Conservation (phyloP, 2,797 vertebrate species). For the Sebastes minor region DNA sequence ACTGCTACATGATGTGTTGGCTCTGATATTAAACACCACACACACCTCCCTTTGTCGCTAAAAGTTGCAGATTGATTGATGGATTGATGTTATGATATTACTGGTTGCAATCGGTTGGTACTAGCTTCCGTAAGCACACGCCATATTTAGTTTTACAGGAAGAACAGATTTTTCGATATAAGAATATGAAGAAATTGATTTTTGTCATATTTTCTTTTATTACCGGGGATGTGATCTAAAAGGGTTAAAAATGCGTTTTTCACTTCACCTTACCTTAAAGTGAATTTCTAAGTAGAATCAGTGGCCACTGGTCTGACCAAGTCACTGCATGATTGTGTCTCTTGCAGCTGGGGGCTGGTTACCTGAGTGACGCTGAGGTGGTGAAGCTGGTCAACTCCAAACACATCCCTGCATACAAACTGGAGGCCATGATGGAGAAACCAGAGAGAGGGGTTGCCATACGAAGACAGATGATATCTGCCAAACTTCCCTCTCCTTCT, state of each 20-base stretch:
- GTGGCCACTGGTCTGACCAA: neutral
- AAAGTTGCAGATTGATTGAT: too few species aligned
- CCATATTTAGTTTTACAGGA: neutral
- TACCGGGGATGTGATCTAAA: neutral
- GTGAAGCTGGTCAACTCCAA: slow-evolving; percentile 91
- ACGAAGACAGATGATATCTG: slow-evolving; percentile 89
- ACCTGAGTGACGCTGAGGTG: slow-evolving; percentile 91
- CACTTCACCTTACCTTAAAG: neutral
- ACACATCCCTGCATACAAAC: slow-evolving; percentile 92
- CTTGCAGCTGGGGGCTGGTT: slow-evolving; percentile 88
- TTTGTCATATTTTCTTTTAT: too few species aligned
- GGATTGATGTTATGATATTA: neutral
- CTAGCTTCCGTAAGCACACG: neutral
- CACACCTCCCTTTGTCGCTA: too few species aligned
- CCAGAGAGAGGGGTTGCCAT: slow-evolving; percentile 94
- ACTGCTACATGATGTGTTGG: neutral
- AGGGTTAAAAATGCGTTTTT: neutral
- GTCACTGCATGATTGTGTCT: neutral
- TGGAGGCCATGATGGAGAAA: slow-evolving; percentile 93
- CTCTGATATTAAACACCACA: too few species aligned
- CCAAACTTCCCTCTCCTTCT: slow-evolving; percentile 87
- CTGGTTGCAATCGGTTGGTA: neutral
- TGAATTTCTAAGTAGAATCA: neutral
- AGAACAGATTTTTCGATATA: too few species aligned
- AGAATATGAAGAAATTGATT: too few species aligned